Conservation (phyloP, 1,140 invertebrate species). For the Anastatus disparis region DNA sequence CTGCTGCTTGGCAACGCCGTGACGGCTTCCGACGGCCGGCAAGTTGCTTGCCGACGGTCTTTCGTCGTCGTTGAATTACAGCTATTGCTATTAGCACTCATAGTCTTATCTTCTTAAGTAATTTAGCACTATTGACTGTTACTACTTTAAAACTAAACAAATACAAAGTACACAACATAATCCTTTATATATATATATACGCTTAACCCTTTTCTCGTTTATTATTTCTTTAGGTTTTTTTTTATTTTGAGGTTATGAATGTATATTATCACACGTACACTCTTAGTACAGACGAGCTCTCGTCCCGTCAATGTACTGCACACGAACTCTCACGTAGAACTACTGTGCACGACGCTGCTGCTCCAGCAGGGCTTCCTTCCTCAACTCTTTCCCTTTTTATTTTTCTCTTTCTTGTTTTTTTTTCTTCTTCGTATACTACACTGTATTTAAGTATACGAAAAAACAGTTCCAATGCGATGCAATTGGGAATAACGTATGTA, state of each 20-base stretch:
- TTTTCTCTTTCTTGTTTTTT: too few species aligned
- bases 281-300: neutral
- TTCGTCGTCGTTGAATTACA: neutral
- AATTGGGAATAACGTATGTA: too few species aligned
- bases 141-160: too few species aligned
- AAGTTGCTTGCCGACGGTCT: neutral
- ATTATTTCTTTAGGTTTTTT: neutral
- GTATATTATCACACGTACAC: constrained; percentile 22
- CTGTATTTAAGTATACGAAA: too few species aligned
- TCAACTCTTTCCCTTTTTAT: too few species aligned
- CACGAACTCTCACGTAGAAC: neutral
- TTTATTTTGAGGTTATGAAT: constrained; percentile 16
- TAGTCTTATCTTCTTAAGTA: neutral
- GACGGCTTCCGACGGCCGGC: constrained; percentile 43
- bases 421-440: too few species aligned
- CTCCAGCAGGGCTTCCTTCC: too few species aligned
- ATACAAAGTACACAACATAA: too few species aligned
- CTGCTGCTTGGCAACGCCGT: constrained; percentile 4
- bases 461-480: too few species aligned
- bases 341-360: neutral
- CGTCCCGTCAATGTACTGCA: neutral
- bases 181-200: neutral
- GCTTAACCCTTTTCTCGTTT: neutral
- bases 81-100: neutral
- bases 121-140: too few species aligned